Percentiles rank a stretch among this genome's conserved stretches.
Evolutionary conservation across 2,888 invertebrate genomes (phyloP).

Genomic region (Drosophila mulleri): DNA sequence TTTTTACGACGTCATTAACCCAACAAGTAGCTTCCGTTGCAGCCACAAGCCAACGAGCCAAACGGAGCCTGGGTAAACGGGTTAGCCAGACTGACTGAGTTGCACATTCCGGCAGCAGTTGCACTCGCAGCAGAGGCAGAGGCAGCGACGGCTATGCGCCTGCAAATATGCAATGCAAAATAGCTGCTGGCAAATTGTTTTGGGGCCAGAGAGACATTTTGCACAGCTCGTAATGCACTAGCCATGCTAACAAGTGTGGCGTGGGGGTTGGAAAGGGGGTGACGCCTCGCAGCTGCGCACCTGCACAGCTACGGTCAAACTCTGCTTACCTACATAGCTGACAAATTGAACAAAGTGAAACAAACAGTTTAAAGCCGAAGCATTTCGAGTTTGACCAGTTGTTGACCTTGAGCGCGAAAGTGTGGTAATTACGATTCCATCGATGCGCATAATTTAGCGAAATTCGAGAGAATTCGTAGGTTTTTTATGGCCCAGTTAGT

Average conservation of each 20-base stretch:
- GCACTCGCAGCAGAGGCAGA: not conserved
- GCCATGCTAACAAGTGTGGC: not conserved
- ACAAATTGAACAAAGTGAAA: conserved; percentile 16
- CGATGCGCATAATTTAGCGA: conserved; percentile 37
- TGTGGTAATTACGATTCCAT: conserved; percentile 27
- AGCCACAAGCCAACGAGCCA: conserved; percentile 24
- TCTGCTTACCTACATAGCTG: conserved; percentile 31
- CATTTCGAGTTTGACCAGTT: not conserved
- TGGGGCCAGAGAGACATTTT: conserved; percentile 45
- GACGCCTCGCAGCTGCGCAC: too few species aligned
- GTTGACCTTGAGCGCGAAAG: conserved; percentile 11
- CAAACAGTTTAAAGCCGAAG: not conserved
- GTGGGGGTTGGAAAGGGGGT: fast-evolving
- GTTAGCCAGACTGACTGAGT: conserved; percentile 46
- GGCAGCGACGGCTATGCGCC: conserved; percentile 54
- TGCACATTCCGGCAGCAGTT: conserved; percentile 48
- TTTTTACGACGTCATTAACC: conserved; percentile 74
- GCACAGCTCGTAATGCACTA: conserved; percentile 49
- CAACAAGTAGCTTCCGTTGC: conserved; percentile 69
- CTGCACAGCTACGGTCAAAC: conserved; percentile 4
- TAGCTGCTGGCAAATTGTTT: conserved; percentile 62
- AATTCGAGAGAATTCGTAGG: conserved; percentile 24
- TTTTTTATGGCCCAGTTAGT: conserved; percentile 43
- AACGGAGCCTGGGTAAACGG: conserved; percentile 39
- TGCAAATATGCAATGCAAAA: conserved; percentile 68